Conservation (phyloP, 2,113 vertebrate genomes). For the Halcyon malimbica region DNA sequence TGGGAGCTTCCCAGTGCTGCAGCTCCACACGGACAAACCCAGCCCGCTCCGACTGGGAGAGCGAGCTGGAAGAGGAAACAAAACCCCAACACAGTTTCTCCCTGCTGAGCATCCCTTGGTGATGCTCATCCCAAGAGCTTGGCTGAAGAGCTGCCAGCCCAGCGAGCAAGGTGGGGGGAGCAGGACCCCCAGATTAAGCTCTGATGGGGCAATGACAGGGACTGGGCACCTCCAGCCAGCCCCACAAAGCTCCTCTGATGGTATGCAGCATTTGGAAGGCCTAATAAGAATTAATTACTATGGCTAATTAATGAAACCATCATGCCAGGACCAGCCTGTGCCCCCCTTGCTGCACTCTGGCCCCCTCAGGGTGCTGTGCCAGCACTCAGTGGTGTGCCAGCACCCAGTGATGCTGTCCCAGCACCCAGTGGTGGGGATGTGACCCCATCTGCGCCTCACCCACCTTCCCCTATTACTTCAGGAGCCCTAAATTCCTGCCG, state of each 20-base stretch:
- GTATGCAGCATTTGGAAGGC: accelerated
- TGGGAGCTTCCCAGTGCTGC: not conserved
- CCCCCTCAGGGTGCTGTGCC: not conserved
- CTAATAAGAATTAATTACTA: accelerated
- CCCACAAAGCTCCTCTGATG: not conserved
- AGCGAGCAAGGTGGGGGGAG: accelerated
- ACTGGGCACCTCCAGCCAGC: not conserved
- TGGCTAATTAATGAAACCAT: not conserved
- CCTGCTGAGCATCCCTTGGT: not conserved
- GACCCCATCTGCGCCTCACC: not conserved
- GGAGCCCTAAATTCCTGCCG: constrained; percentile 43
- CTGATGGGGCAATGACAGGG: accelerated
- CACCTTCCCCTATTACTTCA: not conserved
- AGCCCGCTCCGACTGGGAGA: not conserved
- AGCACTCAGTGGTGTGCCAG: not conserved
- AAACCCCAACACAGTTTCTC: not conserved
- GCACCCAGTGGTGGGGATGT: not conserved
- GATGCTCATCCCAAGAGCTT: not conserved
- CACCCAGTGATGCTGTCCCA: too few species aligned
- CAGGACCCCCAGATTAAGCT: not conserved
- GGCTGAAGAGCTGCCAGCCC: accelerated
- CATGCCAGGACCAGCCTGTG: accelerated
- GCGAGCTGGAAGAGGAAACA: constrained; percentile 14
- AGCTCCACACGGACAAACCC: not conserved
- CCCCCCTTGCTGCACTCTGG: accelerated